Base-by-base conservation (phyloP, 2,888 invertebrate species). In the Caenorhabditis macrosperma region DNA sequence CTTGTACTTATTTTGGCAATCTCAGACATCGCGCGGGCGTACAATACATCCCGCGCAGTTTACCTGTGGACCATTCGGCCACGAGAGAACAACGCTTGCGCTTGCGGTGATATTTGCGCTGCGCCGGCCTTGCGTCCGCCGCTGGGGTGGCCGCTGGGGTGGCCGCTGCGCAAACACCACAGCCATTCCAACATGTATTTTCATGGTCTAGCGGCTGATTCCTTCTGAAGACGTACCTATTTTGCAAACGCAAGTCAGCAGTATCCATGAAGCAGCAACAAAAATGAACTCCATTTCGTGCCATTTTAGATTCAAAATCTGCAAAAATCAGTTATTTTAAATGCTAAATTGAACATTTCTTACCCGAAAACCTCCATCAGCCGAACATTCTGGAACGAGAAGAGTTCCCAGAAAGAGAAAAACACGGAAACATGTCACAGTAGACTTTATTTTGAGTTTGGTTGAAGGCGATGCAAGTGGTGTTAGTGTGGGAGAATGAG, bases 231-330 rank as follows among this genome's bases (percentile, higher is more conserved):
- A 55, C 63, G 28, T 15, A 63, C 63, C 46, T 46, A 12, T 24
- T 63, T 48, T 46, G 22, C 46, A 46, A 12, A 63, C 12, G 26
- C 52, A 52, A 3, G 72, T 72, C 0, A 63, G 10, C 26, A 72
- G 20, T 44, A 72, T 54, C 72, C 72, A 72, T 0, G 61, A 0
- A 0, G 44, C 12, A 0, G 41, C 46, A 5, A 55, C 44, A 20
- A 72, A 55, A 7, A 55, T 24, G 6, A 55, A 28, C 28, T 63
- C 44, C 41, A 72, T 54, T 22, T 72, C 72, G 3, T 54, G 22
- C 61, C 61, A 72, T 63, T 63, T 72, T 17, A 46, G 46, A n/a
- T 52, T 63, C 22, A 72, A 44, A 17, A 72, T 46, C 72, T 72
- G 20, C n/a, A 68, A 68, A 50, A 30, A 10, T 24, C 12, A 7